These are phyloP conservation scores for Anastrepha obliqua DNA, from an alignment of 1,140 invertebrate species.

Conservation along the genomic window DNA sequence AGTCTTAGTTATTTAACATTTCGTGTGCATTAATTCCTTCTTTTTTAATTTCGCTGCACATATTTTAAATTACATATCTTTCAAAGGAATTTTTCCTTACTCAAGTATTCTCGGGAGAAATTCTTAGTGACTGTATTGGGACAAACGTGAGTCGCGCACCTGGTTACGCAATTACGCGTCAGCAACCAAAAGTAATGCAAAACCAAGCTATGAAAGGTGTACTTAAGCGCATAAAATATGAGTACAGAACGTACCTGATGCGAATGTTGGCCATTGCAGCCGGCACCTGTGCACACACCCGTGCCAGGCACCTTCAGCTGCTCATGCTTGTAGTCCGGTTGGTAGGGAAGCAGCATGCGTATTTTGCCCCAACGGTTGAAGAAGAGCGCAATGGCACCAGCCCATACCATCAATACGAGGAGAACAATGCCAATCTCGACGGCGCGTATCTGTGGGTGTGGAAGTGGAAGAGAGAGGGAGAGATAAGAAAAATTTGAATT, in stretches of 20 bases:
- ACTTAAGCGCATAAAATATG: neutral
- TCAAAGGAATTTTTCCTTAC: no score
- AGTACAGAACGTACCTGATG: conserved; percentile 67
- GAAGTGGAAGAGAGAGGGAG: conserved; percentile 2
- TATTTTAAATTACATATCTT: no score
- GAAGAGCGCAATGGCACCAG: conserved; percentile 90
- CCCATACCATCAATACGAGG: conserved; percentile 90
- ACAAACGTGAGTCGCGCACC: neutral
- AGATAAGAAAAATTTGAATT: neutral
- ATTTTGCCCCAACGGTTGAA: conserved; percentile 96
- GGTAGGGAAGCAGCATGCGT: conserved; percentile 92
- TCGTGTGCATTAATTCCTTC: no score
- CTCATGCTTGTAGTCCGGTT: conserved; percentile 91
- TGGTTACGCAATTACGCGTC: conserved; percentile 29
- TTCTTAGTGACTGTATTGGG: no score
- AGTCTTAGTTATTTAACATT: no score
- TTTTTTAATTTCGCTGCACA: no score
- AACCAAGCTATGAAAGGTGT: conserved; percentile 16
- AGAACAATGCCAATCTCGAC: conserved; percentile 92
- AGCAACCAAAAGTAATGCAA: conserved; percentile 29
- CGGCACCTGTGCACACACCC: conserved; percentile 81
- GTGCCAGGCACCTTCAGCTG: conserved; percentile 87
- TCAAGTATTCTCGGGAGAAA: no score
- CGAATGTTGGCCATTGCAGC: conserved; percentile 76
- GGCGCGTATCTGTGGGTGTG: conserved; percentile 80